A percentile compares a stretch with the other conserved stretches of the same genome.
Evolutionary conservation across 2,888 invertebrate species (phyloP).

Genomic region (Brachycybe producta): DNA sequence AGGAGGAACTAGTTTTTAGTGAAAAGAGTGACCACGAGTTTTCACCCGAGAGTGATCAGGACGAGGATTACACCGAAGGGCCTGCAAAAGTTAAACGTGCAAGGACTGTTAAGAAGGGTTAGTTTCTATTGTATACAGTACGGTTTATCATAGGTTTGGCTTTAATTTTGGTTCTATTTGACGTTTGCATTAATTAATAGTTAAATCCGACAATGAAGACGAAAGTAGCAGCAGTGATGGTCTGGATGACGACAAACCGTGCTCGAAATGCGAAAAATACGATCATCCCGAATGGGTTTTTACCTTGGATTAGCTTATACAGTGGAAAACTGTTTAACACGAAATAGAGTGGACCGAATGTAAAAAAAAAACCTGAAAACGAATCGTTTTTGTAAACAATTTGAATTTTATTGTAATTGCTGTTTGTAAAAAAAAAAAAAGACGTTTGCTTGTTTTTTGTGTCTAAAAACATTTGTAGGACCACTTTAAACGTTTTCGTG

Average conservation of each 20-base stretch:
- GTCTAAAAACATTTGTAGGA: no score
- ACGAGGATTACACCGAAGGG: slow-evolving; percentile 49
- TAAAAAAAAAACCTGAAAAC: background rate
- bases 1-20: slow-evolving; percentile 40
- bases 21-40: slow-evolving; percentile 76
- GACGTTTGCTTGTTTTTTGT: no score
- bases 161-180: slow-evolving; percentile 15
- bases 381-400: no score
- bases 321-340: no score
- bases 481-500: no score
- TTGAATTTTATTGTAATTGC: no score
- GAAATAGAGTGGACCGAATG: no score
- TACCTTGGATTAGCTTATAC: background rate
- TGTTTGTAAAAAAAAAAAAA: no score
- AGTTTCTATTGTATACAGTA: slow-evolving; percentile 9
- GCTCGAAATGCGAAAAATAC: slow-evolving; percentile 75
- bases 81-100: slow-evolving; percentile 47
- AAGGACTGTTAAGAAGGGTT: slow-evolving; percentile 68
- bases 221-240: slow-evolving; percentile 19
- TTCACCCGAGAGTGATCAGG: slow-evolving; percentile 76
- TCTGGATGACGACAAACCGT: slow-evolving; percentile 53
- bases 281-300: slow-evolving; percentile 83
- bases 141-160: slow-evolving; percentile 2
- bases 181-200: slow-evolving; percentile 20
- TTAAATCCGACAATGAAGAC: slow-evolving; percentile 32